These are phyloP conservation scores for Calliopsis andreniformis DNA, from an alignment of 1,140 invertebrate species.

Conservation along the genomic window DNA sequence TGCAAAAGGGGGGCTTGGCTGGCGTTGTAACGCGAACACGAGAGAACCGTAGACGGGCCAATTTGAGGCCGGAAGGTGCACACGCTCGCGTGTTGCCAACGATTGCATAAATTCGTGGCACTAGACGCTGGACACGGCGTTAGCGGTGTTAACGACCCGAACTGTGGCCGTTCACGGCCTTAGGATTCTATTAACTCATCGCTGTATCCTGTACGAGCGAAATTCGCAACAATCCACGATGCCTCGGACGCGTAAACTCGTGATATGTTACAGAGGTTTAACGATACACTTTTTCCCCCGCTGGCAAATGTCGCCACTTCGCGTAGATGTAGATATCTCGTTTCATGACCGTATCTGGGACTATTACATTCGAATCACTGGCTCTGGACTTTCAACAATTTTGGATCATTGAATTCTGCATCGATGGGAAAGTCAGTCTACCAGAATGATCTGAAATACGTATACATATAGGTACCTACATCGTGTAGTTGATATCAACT, in stretches of 20 bases:
- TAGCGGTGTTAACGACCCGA: slow-evolving; percentile 36
- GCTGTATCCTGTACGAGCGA: slow-evolving; percentile 18
- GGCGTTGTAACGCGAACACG: neutral
- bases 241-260: slow-evolving; percentile 9
- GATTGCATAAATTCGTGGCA: slow-evolving; percentile 35
- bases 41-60: neutral
- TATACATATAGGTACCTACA: no score
- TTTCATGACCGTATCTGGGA: neutral
- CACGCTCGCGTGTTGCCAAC: slow-evolving; percentile 25
- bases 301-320: neutral
- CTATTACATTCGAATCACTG: neutral
- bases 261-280: neutral
- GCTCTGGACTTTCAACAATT: neutral
- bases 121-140: slow-evolving; percentile 19
- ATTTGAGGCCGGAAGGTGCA: slow-evolving; percentile 21
- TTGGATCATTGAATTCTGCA: no score
- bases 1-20: neutral
- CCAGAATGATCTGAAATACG: no score
- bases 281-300: neutral
- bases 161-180: slow-evolving; percentile 28
- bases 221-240: neutral
- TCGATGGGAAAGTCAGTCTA: no score
- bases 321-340: neutral
- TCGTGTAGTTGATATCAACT: no score
- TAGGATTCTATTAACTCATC: slow-evolving; percentile 31